Evolutionary conservation across 2,888 invertebrate species (phyloP).

Genomic region (Thera obeliscata): DNA sequence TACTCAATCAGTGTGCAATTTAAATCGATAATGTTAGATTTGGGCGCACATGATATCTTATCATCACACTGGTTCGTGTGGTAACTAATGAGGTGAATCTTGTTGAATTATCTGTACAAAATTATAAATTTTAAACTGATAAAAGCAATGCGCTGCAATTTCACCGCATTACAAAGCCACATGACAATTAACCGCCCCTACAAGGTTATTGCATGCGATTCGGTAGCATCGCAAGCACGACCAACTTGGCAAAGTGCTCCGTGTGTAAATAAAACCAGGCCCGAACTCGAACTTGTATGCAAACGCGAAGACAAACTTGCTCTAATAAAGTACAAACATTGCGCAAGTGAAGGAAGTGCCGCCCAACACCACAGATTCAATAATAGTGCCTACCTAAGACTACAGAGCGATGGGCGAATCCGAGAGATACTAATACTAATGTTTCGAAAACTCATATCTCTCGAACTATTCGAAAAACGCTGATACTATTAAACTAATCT

Average conservation of each 20-base stretch:
- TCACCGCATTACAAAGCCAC: conserved; percentile 18
- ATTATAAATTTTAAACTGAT: conserved; percentile 15
- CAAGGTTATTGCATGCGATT: conserved; percentile 37
- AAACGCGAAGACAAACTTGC: conserved; percentile 71
- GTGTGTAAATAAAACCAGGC: conserved; percentile 54
- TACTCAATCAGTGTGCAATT: too few species aligned
- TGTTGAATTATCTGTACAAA: background rate
- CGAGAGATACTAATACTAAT: too few species aligned
- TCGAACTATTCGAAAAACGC: too few species aligned
- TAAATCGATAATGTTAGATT: too few species aligned
- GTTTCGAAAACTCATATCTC: too few species aligned
- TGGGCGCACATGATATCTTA: too few species aligned
- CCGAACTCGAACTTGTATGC: conserved; percentile 57
- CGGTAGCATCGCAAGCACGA: conserved; percentile 27
- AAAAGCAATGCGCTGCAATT: conserved; percentile 10
- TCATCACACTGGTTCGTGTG: too few species aligned
- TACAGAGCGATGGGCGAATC: too few species aligned
- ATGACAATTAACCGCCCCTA: conserved; percentile 18
- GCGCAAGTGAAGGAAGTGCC: conserved; percentile 61
- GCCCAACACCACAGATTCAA: conserved; percentile 41
- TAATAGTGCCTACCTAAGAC: background rate
- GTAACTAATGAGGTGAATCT: too few species aligned
- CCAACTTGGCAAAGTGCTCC: conserved; percentile 47
- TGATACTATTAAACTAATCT: too few species aligned
- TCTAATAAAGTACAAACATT: conserved; percentile 79